Base-by-base conservation (phyloP, 2,888 invertebrate species). In the Pollenia labialis region DNA sequence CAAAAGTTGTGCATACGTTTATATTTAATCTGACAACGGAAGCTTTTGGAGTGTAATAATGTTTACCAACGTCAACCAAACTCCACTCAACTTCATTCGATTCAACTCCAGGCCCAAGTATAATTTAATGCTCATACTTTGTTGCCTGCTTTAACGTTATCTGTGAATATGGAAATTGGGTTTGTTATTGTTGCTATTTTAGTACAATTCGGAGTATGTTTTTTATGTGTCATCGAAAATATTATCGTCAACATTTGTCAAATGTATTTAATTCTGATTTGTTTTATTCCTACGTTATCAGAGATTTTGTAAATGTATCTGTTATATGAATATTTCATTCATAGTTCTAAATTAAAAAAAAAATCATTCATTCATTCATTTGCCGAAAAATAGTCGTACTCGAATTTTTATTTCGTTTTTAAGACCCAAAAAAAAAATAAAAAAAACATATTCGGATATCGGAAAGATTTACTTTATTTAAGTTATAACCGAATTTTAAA, bases 11-110 rank as follows among this genome's bases (percentile, higher is more conserved):
- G 8, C 66, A 66, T 66, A 48, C n/a, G 11, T n/a, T 8, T 14
- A 64, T 42, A 52, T 32, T 32, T 32, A 32, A 75, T 12, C n/a
- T 69, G 58, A 66, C 68, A 68, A 46, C 68, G 56, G 58, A 79
- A 79, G 69, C 79, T 69, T 79, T 79, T 68, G 14, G 79, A 46
- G 68, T 79, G 68, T 60, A 79, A 69, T 58, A 79, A 40, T 56
- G n/a, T 58, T 79, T 58, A 62, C 42, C 64, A 75, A 71, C 56
- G 23, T 71, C 71, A 56, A 71, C 56, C 23, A 56, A 44, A 71
- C n/a, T n/a, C n/a, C n/a, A 40, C 69, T 68, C 32, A n/a, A 52
- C 40, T 54, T 52, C 42, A 50, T 10, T 23, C 50, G 32, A 60
- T 9, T 44, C n/a, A 48, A 48, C 48, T 32, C n/a, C 48, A 68